A percentile compares a stretch with the other conserved stretches of the same genome.
Conservation (phyloP, 2,888 invertebrate genomes). For the Morpho deidamia region DNA sequence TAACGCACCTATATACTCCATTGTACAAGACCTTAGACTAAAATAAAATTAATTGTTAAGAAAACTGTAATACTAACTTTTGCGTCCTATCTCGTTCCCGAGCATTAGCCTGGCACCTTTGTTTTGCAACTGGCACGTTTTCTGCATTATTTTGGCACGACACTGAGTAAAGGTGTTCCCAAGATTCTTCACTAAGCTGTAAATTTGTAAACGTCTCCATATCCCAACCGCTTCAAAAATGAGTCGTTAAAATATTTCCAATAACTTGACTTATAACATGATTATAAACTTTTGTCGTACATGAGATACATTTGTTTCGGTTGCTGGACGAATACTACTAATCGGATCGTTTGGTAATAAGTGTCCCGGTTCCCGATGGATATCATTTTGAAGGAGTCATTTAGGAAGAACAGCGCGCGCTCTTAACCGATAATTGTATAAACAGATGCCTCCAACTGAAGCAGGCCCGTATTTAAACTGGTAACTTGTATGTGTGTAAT, state of each 20-base stretch:
- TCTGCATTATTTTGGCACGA: constrained; percentile 42
- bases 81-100: constrained; percentile 89
- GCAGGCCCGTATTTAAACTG: constrained; percentile 41
- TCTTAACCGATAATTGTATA: constrained; percentile 76
- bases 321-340: constrained; percentile 54
- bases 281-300: neutral
- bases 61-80: constrained; percentile 79
- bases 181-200: constrained; percentile 49
- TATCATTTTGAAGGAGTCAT: constrained; percentile 70
- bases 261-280: too few relatives aligned
- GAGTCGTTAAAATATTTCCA: too few relatives aligned
- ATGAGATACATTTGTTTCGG: constrained; percentile 24
- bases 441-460: constrained; percentile 66
- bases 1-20: too few relatives aligned
- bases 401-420: constrained; percentile 76
- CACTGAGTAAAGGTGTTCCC: constrained; percentile 52
- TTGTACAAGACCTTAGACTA: too few relatives aligned
- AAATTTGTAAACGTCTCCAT: constrained; percentile 61
- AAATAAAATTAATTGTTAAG: neutral
- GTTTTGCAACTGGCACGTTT: constrained; percentile 66
- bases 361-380: constrained; percentile 54
- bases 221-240: neutral
- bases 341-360: constrained; percentile 48
- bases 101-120: constrained; percentile 89
- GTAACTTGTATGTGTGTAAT: too few relatives aligned